A percentile compares a stretch with the other conserved stretches of the same genome.
Evolutionary conservation across 2,113 vertebrate species (phyloP).

Genomic region (Microtus oregoni): DNA sequence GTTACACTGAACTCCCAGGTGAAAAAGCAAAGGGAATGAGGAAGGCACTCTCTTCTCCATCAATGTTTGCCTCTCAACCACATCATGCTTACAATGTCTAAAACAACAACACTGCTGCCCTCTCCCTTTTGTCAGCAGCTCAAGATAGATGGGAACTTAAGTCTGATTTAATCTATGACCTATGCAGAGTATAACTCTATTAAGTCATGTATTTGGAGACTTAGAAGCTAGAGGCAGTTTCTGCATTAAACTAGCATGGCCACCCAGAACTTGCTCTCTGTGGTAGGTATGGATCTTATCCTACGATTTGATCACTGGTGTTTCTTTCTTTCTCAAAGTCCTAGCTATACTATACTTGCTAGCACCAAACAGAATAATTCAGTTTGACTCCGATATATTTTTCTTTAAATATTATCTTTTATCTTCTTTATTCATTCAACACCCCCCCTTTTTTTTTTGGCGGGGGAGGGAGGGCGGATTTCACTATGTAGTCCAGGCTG

Average conservation of each 20-base stretch:
- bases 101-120: conserved; percentile 68
- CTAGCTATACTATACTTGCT: too few species aligned
- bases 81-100: conserved; percentile 23
- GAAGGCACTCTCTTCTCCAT: not conserved
- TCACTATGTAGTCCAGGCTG: not conserved
- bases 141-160: conserved; percentile 80
- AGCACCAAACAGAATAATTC: too few species aligned
- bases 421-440: too few species aligned
- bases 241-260: conserved; percentile 30
- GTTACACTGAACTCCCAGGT: not conserved
- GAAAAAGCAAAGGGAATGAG: not conserved
- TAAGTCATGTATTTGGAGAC: conserved; percentile 79
- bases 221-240: conserved; percentile 77
- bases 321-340: too few species aligned
- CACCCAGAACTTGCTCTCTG: conserved; percentile 70
- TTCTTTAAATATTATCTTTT: too few species aligned
- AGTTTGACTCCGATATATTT: too few species aligned
- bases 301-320: not conserved
- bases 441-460: not conserved
- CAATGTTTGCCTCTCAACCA: not conserved
- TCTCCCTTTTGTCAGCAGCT: conserved; percentile 45
- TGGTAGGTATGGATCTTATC: conserved; percentile 62
- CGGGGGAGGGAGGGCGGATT: not conserved
- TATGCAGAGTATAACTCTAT: conserved; percentile 72
- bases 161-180: conserved; percentile 77